A percentile compares a stretch with the other conserved stretches of the same genome.
Conservation (phyloP, 2,797 vertebrate genomes). For the Poecilia velifera region DNA sequence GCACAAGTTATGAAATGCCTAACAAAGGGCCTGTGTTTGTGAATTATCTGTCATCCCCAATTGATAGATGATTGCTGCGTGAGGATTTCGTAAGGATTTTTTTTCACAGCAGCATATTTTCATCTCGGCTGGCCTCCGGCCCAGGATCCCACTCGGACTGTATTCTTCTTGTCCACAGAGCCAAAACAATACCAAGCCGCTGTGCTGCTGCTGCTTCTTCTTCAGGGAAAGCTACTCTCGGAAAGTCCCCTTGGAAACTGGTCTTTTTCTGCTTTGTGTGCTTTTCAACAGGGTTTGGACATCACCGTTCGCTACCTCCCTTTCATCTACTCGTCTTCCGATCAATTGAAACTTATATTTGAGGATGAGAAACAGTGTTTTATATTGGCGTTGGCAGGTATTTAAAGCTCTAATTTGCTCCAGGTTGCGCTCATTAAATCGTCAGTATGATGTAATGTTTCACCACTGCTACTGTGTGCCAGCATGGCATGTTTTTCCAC, state of each 20-base stretch:
- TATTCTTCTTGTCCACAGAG: slow-evolving; percentile 52
- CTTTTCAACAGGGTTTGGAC: slow-evolving; percentile 44
- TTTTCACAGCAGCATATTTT: slow-evolving; percentile 51
- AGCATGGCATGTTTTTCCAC: slow-evolving; percentile 76
- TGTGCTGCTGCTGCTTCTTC: slow-evolving; percentile 11
- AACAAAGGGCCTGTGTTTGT: slow-evolving; percentile 60
- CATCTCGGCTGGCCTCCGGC: slow-evolving; percentile 50
- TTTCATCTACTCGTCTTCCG: slow-evolving; percentile 60
- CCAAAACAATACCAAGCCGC: slow-evolving; percentile 47
- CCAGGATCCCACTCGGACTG: slow-evolving; percentile 53
- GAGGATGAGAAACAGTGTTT: slow-evolving; percentile 73
- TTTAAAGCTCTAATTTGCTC: slow-evolving; percentile 75
- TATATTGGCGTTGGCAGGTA: slow-evolving; percentile 72
- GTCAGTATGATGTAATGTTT: slow-evolving; percentile 75
- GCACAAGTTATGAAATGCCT: slow-evolving; percentile 56
- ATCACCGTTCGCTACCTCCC: slow-evolving; percentile 11
- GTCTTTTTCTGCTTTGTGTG: slow-evolving; percentile 58
- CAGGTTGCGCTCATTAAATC: slow-evolving; percentile 76
- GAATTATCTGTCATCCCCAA: slow-evolving; percentile 48
- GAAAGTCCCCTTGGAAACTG: slow-evolving; percentile 39
- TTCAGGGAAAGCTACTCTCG: slow-evolving; percentile 43
- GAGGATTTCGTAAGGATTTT: slow-evolving; percentile 59
- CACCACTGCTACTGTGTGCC: slow-evolving; percentile 63
- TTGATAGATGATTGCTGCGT: slow-evolving; percentile 59
- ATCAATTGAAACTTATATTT: slow-evolving; percentile 62